Percentiles rank a stretch among this genome's conserved stretches.
Evolutionary conservation across 1,140 invertebrate species (phyloP).

Genomic region (Marisa cornuarietis): DNA sequence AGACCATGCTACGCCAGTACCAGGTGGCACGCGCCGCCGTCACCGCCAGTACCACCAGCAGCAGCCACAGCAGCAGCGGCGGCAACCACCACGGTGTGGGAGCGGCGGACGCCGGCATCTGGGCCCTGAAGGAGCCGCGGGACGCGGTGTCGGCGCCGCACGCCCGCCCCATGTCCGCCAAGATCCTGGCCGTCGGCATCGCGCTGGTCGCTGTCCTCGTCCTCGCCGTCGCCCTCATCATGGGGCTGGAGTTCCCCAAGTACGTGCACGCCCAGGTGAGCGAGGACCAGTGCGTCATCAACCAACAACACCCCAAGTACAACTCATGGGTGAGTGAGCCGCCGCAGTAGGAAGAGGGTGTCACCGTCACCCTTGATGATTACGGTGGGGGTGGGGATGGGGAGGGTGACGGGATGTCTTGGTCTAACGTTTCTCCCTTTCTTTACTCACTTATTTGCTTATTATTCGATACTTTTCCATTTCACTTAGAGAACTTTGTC

Average conservation of each 20-base stretch:
- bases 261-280: constrained; percentile 37
- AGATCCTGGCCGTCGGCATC: constrained; percentile 43
- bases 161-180: constrained; percentile 32
- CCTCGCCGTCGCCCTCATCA: constrained; percentile 46
- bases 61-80: background rate
- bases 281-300: constrained; percentile 37
- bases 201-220: constrained; percentile 36
- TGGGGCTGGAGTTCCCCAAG: constrained; percentile 49
- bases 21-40: background rate
- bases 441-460: too few relatives aligned
- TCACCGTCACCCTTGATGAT: too few relatives aligned
- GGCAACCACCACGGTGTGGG: background rate
- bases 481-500: background rate
- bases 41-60: background rate
- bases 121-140: constrained; percentile 16
- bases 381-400: too few relatives aligned
- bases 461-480: background rate
- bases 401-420: too few relatives aligned
- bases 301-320: constrained; percentile 24
- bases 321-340: constrained; percentile 34
- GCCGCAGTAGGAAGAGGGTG: background rate
- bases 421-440: too few relatives aligned
- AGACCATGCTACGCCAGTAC: background rate
- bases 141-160: constrained; percentile 7
- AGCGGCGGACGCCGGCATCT: background rate